Conservation (phyloP, 2,797 vertebrate species). For the Pseudochirops cupreus region DNA sequence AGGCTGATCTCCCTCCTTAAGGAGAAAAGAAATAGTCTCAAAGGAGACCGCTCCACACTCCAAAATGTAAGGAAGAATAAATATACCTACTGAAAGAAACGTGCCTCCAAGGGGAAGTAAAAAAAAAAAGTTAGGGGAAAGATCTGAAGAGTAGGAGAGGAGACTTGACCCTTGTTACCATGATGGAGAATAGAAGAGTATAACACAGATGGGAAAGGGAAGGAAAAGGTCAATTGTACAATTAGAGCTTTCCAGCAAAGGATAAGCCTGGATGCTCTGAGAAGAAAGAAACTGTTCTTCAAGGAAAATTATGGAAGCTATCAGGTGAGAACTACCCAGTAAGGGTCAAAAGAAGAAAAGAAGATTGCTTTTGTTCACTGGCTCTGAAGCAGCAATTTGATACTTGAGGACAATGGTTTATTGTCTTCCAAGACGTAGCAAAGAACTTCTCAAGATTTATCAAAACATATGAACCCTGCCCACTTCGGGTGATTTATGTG, state of each 20-base stretch:
- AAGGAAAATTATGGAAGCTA: neutral
- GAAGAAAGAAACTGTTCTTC: neutral
- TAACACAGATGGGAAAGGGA: neutral
- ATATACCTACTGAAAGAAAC: neutral
- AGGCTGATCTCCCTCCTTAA: neutral
- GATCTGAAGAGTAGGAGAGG: neutral
- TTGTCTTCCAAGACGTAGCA: neutral
- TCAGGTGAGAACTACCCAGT: neutral
- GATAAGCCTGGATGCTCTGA: neutral
- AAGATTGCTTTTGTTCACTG: neutral
- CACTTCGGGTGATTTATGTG: neutral
- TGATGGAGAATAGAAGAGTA: neutral
- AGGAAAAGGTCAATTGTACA: neutral
- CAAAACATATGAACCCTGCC: neutral
- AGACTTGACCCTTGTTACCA: neutral
- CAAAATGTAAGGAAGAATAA: neutral
- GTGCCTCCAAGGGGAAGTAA: neutral
- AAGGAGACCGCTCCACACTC: neutral
- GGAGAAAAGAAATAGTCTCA: neutral
- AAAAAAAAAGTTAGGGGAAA: neutral
- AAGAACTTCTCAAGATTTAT: neutral
- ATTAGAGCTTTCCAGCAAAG: neutral
- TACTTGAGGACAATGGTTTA: neutral
- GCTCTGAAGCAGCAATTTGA: neutral
- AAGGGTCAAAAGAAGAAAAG: neutral